phyloP scores from a whole-genome alignment of 2,797 vertebrate genomes.

The Macrochelys suwanniensis region DNA sequence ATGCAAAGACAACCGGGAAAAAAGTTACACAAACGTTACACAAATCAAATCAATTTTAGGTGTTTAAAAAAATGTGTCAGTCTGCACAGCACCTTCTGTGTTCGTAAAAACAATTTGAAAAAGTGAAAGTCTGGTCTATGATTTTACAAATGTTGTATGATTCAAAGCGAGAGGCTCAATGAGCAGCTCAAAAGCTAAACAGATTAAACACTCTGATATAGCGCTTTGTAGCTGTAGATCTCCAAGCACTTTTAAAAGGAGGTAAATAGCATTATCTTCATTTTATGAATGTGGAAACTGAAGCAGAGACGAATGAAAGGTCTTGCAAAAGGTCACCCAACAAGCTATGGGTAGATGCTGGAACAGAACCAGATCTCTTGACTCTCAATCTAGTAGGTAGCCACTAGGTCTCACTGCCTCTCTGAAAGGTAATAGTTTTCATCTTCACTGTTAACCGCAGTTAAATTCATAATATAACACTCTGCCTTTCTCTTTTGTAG shows the following conservation, averaged over 20 bases:
- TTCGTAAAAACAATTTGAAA: background rate
- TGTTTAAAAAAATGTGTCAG: background rate
- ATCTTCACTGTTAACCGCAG: background rate
- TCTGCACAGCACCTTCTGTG: background rate
- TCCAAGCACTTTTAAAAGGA: background rate
- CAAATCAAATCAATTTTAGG: background rate
- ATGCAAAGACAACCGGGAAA: background rate
- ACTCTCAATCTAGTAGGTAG: background rate
- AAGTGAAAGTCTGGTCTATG: background rate
- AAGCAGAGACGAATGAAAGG: accelerated
- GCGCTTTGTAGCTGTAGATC: background rate
- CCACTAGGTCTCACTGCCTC: background rate
- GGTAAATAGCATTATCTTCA: background rate
- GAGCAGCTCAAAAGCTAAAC: background rate
- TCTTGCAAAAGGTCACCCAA: background rate
- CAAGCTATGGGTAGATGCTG: background rate
- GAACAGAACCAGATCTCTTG: accelerated
- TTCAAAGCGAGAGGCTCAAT: background rate
- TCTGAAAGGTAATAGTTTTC: accelerated
- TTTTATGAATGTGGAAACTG: background rate
- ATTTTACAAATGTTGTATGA: background rate
- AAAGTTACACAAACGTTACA: background rate
- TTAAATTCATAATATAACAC: background rate
- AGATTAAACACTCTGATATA: background rate
- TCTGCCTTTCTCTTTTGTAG: background rate